Percentiles rank a stretch among this genome's conserved stretches.
Conservation (phyloP, 2,888 invertebrate species). For the Morpho achilles region DNA sequence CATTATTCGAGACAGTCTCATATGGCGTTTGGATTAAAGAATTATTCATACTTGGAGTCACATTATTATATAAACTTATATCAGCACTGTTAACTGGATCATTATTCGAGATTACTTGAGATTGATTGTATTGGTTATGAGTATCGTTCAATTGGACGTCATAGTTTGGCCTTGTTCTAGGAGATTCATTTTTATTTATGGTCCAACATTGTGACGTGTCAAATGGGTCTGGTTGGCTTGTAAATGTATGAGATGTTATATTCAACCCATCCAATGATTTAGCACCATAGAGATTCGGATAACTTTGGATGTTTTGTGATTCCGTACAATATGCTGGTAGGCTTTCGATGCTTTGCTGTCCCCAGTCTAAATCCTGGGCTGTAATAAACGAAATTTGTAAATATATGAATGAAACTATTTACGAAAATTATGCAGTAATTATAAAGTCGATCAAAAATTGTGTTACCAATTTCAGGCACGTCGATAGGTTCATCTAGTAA, state of each 20-base stretch:
- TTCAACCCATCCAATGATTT: slow-evolving; percentile 64
- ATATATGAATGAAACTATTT: neutral
- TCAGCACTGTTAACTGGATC: slow-evolving; percentile 36
- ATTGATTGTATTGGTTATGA: slow-evolving; percentile 40
- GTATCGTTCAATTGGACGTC: slow-evolving; percentile 37
- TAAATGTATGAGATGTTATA: slow-evolving; percentile 26
- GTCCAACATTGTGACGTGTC: slow-evolving; percentile 60
- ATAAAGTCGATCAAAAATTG: neutral
- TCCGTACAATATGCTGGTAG: slow-evolving; percentile 48
- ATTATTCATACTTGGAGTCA: slow-evolving; percentile 40
- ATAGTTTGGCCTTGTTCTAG: slow-evolving; percentile 35
- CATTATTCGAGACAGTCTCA: slow-evolving; percentile 38
- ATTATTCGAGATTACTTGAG: slow-evolving; percentile 48
- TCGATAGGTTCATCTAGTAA: slow-evolving; percentile 87
- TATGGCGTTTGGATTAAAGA: slow-evolving; percentile 38
- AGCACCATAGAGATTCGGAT: slow-evolving; percentile 54
- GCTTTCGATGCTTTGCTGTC: slow-evolving; percentile 62
- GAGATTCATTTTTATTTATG: slow-evolving; percentile 43
- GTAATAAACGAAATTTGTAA: slow-evolving; percentile 29
- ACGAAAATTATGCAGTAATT: too few relatives aligned
- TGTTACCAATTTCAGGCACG: slow-evolving; percentile 78
- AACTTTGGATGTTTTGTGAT: slow-evolving; percentile 37
- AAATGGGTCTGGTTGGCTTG: slow-evolving; percentile 51
- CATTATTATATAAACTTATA: slow-evolving; percentile 45
- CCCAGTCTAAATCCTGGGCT: slow-evolving; percentile 58